phyloP scores from a whole-genome alignment of 2,888 invertebrate species.

The Busseola fusca region DNA sequence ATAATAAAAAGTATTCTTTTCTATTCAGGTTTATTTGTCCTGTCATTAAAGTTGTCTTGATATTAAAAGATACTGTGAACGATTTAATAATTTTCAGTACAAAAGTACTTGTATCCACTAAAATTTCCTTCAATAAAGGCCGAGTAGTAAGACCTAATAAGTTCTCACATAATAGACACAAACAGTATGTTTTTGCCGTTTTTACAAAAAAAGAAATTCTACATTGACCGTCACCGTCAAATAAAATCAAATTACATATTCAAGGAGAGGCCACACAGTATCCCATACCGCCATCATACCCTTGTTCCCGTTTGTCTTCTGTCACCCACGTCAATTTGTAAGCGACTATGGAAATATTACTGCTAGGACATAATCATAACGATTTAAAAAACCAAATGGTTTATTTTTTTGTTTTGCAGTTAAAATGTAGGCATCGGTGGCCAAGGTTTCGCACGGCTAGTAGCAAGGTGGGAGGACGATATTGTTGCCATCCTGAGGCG shows the following conservation, averaged over 20 bases:
- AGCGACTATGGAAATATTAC: slow-evolving; percentile 29
- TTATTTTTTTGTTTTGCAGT: neutral
- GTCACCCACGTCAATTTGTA: slow-evolving; percentile 54
- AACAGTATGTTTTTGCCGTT: neutral
- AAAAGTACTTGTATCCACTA: neutral
- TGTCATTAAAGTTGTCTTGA: too few species aligned
- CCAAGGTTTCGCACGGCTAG: too few species aligned
- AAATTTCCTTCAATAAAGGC: neutral
- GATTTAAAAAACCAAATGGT: neutral
- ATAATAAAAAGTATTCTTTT: too few species aligned
- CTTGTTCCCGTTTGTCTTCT: slow-evolving; percentile 46
- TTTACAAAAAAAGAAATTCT: slow-evolving; percentile 14
- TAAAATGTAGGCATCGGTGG: neutral
- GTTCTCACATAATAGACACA: neutral
- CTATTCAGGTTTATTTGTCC: neutral
- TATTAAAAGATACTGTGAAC: neutral
- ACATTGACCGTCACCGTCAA: slow-evolving; percentile 46
- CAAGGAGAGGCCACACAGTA: slow-evolving; percentile 53
- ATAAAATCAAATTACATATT: slow-evolving; percentile 66
- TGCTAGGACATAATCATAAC: neutral
- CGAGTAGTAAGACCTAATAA: neutral
- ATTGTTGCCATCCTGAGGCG: neutral
- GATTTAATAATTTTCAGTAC: neutral
- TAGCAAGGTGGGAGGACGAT: too few species aligned
- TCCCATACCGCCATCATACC: slow-evolving; percentile 60